phyloP scores from a whole-genome alignment of 1,140 invertebrate species.

The Brevipalpus yothersi region DNA sequence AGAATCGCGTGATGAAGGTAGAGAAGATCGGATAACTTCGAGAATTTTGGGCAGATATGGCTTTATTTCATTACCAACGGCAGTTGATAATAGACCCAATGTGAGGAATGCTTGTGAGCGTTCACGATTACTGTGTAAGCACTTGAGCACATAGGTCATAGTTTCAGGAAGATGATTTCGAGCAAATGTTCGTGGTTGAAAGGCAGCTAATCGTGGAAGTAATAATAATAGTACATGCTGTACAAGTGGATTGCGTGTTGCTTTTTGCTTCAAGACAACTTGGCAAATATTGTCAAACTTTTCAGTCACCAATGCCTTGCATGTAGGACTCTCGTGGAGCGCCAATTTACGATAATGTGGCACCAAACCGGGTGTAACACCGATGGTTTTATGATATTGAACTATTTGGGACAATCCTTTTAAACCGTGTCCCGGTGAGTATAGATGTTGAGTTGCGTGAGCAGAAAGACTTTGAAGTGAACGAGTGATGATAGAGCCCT shows the following conservation, averaged over 20 bases:
- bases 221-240: conserved; percentile 66
- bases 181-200: conserved; percentile 53
- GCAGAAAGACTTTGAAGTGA: conserved; percentile 8
- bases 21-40: conserved; percentile 48
- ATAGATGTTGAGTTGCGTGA: conserved; percentile 4
- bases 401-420: conserved; percentile 12
- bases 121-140: conserved; percentile 52
- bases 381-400: conserved; percentile 13
- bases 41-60: conserved; percentile 56
- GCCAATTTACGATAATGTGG: not conserved
- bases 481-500: conserved; percentile 6
- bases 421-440: conserved; percentile 5
- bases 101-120: conserved; percentile 60
- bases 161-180: conserved; percentile 42
- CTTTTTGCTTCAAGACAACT: conserved; percentile 45
- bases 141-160: conserved; percentile 46
- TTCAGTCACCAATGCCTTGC: conserved; percentile 51
- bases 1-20: conserved; percentile 34
- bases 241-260: conserved; percentile 46
- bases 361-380: conserved; percentile 9
- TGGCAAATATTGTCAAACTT: conserved; percentile 42
- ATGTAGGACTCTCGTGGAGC: conserved; percentile 56
- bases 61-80: conserved; percentile 57
- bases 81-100: conserved; percentile 66
- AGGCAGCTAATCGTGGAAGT: conserved; percentile 77